Base-by-base conservation (phyloP, 1,140 invertebrate genomes). In the Drosophila kanapiae region DNA sequence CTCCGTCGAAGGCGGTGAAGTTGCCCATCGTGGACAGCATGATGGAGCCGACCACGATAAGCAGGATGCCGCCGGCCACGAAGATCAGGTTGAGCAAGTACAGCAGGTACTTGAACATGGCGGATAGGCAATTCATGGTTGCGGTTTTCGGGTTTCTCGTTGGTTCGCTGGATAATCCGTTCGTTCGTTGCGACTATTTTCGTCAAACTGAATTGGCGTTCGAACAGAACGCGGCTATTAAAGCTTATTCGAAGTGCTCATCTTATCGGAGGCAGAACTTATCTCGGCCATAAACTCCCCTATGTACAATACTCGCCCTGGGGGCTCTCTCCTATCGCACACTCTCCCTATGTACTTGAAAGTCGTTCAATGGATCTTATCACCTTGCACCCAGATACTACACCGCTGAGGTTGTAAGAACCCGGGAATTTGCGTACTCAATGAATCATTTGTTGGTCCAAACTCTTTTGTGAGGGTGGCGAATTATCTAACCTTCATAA, bases 41-140 rank as follows among this genome's bases (percentile, higher is more conserved):
- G 1, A 95, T 90, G 5, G 95, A 93, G n/a, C 95, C 95, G 13
- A 95, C 81, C 8, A 94, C 93, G 27, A 96, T 93, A 14, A 96
- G 92, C 5, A 94, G 94, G 16, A 96, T 86, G 14, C 95, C 95
- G 43, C 94, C 94, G 80, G 95, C 91, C 76, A 92, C 77, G 77
- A 92, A 92, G 51, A 92, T 38, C 58, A 92, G 27, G 80, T 92
- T 92, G 18, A 92, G 82, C 23, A 92, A 75, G 80, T 91, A 92
- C 70, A 92, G 54, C 18, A 92, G 38, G 80, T 92, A 92, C 91
- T 92, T 92, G 48, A 92, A 75, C 57, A 69, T 92, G 13, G 85
- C 57, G 48, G 82, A 91, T 38, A 92, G 42, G 51, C 87, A 92
- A 80, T 92, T 92, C 91, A 92, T 92, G 43, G 70, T 91, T 61